These are phyloP conservation scores for Rhinoderma darwinii DNA, from an alignment of 2,113 vertebrate genomes.

Conservation along the genomic window DNA sequence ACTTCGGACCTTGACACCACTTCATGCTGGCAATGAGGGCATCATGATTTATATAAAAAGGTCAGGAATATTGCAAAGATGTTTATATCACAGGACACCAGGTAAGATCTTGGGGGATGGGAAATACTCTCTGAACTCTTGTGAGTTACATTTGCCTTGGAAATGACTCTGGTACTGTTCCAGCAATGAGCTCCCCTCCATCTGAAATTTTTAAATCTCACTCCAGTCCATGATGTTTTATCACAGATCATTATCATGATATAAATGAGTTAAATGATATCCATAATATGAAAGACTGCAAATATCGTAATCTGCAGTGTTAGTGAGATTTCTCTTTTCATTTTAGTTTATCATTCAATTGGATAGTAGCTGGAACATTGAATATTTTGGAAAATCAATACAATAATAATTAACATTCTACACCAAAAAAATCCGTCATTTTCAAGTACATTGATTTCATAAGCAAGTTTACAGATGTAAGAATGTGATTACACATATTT, in stretches of 20 bases:
- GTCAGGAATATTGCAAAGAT: too few relatives aligned
- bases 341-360: slow-evolving; percentile 9
- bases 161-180: neutral
- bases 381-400: slow-evolving; percentile 20
- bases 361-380: neutral
- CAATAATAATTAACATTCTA: slow-evolving; percentile 21
- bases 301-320: neutral
- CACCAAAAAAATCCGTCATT: neutral
- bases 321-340: neutral
- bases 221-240: neutral
- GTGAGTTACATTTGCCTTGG: too few relatives aligned
- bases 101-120: too few relatives aligned
- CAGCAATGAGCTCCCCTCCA: neutral
- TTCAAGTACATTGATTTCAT: neutral
- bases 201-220: neutral
- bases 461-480: neutral
- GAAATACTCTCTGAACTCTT: too few relatives aligned
- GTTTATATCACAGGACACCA: too few relatives aligned
- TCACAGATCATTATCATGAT: neutral
- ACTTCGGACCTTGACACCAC: too few relatives aligned
- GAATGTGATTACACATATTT: slow-evolving; percentile 11
- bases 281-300: neutral
- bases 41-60: too few relatives aligned
- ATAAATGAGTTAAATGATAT: neutral
- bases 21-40: too few relatives aligned